A percentile compares a stretch with the other conserved stretches of the same genome.
phyloP scores from a whole-genome alignment of 2,888 invertebrate species.

The Idaea aversata region DNA sequence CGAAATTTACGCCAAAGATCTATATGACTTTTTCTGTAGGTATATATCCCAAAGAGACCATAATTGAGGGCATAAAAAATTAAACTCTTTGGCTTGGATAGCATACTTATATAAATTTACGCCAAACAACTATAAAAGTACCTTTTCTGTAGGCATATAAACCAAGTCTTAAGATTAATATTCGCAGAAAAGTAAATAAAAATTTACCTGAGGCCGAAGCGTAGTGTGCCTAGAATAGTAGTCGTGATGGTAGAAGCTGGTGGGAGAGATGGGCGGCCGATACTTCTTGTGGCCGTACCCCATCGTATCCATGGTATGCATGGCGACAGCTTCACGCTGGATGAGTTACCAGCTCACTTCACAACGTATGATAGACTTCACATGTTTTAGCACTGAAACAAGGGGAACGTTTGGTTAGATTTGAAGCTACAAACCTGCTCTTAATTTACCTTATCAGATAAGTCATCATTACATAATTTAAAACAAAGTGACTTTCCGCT shows the following conservation, averaged over 20 bases:
- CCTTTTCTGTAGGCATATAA: too few relatives aligned
- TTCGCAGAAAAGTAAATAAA: too few relatives aligned
- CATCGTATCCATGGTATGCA: conserved; percentile 83
- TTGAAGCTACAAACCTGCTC: background rate
- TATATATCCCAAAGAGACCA: too few relatives aligned
- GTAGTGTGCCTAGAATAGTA: conserved; percentile 74
- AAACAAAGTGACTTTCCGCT: too few relatives aligned
- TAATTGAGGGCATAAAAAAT: too few relatives aligned
- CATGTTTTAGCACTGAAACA: conserved; percentile 43
- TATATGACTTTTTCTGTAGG: too few relatives aligned
- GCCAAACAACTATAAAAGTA: too few relatives aligned
- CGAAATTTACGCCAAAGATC: too few relatives aligned
- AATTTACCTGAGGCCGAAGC: conserved; percentile 71
- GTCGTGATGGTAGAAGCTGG: conserved; percentile 81
- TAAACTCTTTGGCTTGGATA: too few relatives aligned
- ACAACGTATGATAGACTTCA: conserved; percentile 21
- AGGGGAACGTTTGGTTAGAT: conserved; percentile 14
- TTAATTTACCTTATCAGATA: background rate
- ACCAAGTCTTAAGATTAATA: too few relatives aligned
- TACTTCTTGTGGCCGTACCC: conserved; percentile 83
- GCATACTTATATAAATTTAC: too few relatives aligned
- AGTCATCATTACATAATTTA: too few relatives aligned
- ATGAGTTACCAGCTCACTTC: conserved; percentile 7
- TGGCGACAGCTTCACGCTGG: conserved; percentile 33
- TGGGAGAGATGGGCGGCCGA: conserved; percentile 81